phyloP scores from a whole-genome alignment of 2,888 invertebrate species.

The Muscina levida region DNA sequence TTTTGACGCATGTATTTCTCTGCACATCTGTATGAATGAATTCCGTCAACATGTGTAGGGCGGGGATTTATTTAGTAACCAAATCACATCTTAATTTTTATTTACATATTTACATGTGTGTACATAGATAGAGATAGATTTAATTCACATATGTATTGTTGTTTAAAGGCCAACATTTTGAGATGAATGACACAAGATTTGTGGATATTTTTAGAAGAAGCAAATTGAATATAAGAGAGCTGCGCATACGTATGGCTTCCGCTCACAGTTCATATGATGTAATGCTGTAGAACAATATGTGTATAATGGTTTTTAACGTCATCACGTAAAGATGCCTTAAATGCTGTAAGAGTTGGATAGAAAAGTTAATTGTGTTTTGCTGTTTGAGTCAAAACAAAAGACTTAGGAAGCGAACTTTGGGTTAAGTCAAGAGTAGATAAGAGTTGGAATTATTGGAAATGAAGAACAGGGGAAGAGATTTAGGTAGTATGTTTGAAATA shows the following conservation, averaged over 20 bases:
- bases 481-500: too few relatives aligned
- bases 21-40: background rate
- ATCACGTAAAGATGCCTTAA: background rate
- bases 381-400: background rate
- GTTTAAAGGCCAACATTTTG: slow-evolving; percentile 8
- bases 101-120: slow-evolving; percentile 39
- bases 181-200: background rate
- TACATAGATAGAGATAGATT: background rate
- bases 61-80: slow-evolving; percentile 15
- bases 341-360: background rate
- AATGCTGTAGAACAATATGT: slow-evolving; percentile 5
- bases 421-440: too few relatives aligned
- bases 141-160: background rate
- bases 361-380: background rate
- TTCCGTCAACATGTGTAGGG: slow-evolving; percentile 4
- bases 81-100: slow-evolving; percentile 44
- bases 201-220: background rate
- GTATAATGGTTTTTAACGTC: background rate
- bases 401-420: slow-evolving; percentile 17
- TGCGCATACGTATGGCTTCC: background rate
- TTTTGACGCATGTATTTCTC: background rate
- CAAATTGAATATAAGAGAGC: slow-evolving; percentile 12
- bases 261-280: slow-evolving; percentile 27
- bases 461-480: too few relatives aligned
- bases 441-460: too few relatives aligned